Percentiles rank a stretch among this genome's conserved stretches.
phyloP scores from a whole-genome alignment of 2,797 vertebrate species.

The Siniperca undulata region DNA sequence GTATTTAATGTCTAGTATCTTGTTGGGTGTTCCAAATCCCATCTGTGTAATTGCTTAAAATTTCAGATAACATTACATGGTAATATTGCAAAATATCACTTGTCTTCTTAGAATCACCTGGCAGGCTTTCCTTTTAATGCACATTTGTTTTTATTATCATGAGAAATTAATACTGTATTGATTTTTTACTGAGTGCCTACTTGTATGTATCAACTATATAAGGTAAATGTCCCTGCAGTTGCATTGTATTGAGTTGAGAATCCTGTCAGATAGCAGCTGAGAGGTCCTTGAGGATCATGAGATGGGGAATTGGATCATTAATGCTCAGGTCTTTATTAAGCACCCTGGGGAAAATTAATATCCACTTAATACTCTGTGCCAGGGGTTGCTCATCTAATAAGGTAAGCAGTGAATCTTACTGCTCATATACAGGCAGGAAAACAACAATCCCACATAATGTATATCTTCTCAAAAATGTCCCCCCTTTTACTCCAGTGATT shows the following conservation, averaged over 20 bases:
- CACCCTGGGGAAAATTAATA: constrained; percentile 84
- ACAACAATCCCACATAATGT: constrained; percentile 24
- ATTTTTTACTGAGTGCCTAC: neutral
- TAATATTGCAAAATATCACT: neutral
- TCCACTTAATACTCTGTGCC: constrained; percentile 77
- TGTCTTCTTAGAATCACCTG: neutral
- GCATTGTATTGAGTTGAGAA: constrained; percentile 39
- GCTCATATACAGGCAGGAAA: constrained; percentile 37
- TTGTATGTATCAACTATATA: neutral
- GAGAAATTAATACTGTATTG: constrained; percentile 11
- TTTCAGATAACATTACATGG: neutral
- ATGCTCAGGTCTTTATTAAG: constrained; percentile 82
- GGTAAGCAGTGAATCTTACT: constrained; percentile 35
- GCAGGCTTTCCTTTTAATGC: constrained; percentile 20
- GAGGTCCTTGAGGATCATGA: constrained; percentile 77
- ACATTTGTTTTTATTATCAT: neutral
- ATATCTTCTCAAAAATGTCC: constrained; percentile 34
- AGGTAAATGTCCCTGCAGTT: constrained; percentile 28
- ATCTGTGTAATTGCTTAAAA: neutral
- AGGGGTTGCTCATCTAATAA: constrained; percentile 75
- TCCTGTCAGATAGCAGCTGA: constrained; percentile 48
- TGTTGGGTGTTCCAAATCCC: neutral
- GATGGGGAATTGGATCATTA: constrained; percentile 83
- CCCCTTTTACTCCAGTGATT: constrained; percentile 46
- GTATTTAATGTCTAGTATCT: constrained; percentile 2